These are phyloP conservation scores for Anguilla marmorata DNA, from an alignment of 2,797 vertebrate species.

Conservation along the genomic window DNA sequence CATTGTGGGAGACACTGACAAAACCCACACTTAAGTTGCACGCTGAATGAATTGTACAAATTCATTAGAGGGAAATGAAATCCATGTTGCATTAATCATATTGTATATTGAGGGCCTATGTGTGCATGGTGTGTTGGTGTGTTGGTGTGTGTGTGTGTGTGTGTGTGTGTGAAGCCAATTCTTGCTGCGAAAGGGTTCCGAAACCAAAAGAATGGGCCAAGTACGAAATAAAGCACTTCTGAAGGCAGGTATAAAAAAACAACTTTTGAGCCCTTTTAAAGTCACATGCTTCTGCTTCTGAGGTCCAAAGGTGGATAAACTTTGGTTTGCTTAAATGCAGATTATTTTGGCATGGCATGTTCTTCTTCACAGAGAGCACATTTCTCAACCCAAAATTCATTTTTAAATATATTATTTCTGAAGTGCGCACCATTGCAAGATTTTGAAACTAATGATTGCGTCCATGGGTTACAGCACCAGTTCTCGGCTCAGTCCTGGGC, in stretches of 20 bases:
- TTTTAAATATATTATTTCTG: neutral
- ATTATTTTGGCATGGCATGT: neutral
- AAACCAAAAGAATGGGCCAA: neutral
- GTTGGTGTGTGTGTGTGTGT: neutral
- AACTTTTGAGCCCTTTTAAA: neutral
- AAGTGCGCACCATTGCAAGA: neutral
- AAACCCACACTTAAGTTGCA: neutral
- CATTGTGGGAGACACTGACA: neutral
- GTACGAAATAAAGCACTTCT: neutral
- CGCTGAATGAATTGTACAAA: neutral
- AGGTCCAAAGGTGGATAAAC: neutral
- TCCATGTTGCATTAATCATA: neutral
- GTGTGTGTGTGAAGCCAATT: neutral
- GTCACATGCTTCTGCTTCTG: neutral
- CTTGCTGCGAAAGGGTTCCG: no score
- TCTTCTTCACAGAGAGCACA: neutral
- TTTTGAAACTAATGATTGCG: slow-evolving; percentile 48
- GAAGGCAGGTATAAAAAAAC: neutral
- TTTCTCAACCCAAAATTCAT: neutral
- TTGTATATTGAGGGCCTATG: neutral
- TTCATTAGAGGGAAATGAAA: neutral
- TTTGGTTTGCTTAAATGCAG: neutral
- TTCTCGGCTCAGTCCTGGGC: slow-evolving; percentile 35
- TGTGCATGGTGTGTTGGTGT: neutral
- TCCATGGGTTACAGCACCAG: slow-evolving; percentile 49